Evolutionary conservation across 2,888 invertebrate genomes (phyloP).

Genomic region (Leucoptera coffeella): DNA sequence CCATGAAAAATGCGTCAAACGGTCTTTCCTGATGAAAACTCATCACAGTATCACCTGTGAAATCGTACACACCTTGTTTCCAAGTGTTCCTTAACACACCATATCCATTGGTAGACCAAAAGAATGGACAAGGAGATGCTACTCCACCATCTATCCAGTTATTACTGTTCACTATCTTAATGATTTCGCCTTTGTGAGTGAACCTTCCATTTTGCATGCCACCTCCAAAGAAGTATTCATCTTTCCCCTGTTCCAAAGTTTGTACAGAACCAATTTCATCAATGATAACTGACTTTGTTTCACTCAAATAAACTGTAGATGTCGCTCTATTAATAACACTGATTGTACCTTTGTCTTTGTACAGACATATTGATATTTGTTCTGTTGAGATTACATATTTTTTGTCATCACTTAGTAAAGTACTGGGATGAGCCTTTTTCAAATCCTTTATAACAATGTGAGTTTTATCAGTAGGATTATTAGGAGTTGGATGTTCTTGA

Average conservation of each 20-base stretch:
- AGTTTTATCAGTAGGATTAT: conserved; percentile 20
- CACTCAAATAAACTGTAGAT: conserved; percentile 22
- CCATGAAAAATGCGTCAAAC: conserved; percentile 34
- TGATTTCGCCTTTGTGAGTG: conserved; percentile 28
- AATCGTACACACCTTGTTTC: conserved; percentile 31
- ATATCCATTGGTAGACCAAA: conserved; percentile 36
- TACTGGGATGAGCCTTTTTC: conserved; percentile 19
- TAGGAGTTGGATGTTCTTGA: conserved; percentile 25
- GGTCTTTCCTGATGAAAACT: conserved; percentile 18
- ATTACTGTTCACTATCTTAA: conserved; percentile 27
- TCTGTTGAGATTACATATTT: too few species aligned
- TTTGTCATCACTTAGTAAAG: conserved; percentile 18
- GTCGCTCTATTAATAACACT: conserved; percentile 19
- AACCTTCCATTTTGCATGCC: conserved; percentile 45
- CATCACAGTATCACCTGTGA: conserved; percentile 12
- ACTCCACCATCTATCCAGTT: conserved; percentile 34
- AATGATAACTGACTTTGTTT: conserved; percentile 20
- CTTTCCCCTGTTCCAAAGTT: conserved; percentile 15
- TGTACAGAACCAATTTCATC: conserved; percentile 15
- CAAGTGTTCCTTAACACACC: conserved; percentile 36
- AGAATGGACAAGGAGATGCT: conserved; percentile 36
- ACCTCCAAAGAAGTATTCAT: conserved; percentile 36
- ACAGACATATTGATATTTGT: conserved; percentile 21
- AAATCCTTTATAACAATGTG: conserved; percentile 23
- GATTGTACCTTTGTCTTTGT: conserved; percentile 23